Base-by-base conservation (phyloP, 2,113 vertebrate genomes). In the Pycnonotus jocosus region DNA sequence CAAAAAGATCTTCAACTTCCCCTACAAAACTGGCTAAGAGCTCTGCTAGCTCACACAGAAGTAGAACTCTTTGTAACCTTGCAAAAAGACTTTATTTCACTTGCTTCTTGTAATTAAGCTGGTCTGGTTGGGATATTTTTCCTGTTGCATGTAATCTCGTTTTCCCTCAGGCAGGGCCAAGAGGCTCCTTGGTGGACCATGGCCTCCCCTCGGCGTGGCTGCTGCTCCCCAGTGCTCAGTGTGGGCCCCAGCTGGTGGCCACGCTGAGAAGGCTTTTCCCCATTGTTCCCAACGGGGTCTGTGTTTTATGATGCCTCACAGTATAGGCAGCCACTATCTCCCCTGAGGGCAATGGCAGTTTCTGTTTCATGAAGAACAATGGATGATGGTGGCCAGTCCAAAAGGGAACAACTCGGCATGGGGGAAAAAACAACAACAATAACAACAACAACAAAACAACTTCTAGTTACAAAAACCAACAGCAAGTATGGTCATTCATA, bases 301-400 rank as follows among this genome's bases (percentile, higher is more conserved):
- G 90, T 83, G 51, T 97, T 95, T 93, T 74, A 91, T 78, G 90
- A 92, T 71, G 90, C 76, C 88, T 94, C 85, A 88, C 76, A 94
- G 88, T 88, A 95, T 88, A 92, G 95, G 88, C 93, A 95, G 76
- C 57, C 56, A 37, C 93, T 15, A 92, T 94, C 71, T 93, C 76
- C 82, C 93, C 60, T 0, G 4, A 73, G 85, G 92, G 76, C 85
- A 81, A 60, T 0, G 56, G 64, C 71, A 88, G 79, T 91, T 95
- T 94, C 87, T 95, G 71, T 93, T 97, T 92, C 93, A 54, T 44
- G 64, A 35, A 96, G 94, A 95, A 97, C 96, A 97, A 96, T 96
- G 93, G 68, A 90, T 95, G 93, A 70, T 90, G 94, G 92, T 96
- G 94, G 94, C 57, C 92, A 96, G 88, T 93, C 76, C 83, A 83